These are phyloP conservation scores for Hermaeophaga mercurialis DNA, from an alignment of 2,888 invertebrate species.

Conservation along the genomic window DNA sequence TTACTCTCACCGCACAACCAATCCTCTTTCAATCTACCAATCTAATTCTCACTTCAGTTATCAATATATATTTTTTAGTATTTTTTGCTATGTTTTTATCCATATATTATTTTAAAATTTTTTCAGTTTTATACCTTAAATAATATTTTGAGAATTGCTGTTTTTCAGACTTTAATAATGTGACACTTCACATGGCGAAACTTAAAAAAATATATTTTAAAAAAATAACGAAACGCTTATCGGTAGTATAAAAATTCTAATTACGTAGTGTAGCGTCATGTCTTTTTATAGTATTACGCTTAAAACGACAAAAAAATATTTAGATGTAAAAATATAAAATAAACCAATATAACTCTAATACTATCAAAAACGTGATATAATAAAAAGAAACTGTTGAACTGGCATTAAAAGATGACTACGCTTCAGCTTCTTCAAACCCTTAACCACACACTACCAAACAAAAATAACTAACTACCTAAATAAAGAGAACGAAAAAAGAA, in stretches of 20 bases:
- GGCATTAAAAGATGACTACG: constrained; percentile 56
- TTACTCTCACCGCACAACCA: constrained; percentile 40
- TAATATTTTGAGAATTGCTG: constrained; percentile 60
- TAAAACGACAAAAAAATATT: constrained; percentile 27
- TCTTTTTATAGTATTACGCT: constrained; percentile 48
- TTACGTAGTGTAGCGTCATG: constrained; percentile 55
- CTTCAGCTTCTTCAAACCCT: constrained; percentile 45
- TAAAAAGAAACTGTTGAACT: constrained; percentile 50
- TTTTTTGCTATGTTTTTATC: constrained; percentile 50
- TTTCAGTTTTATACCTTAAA: constrained; percentile 55
- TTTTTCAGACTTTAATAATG: constrained; percentile 59
- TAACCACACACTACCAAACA: constrained; percentile 40
- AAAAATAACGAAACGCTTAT: constrained; percentile 56
- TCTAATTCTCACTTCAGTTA: constrained; percentile 46
- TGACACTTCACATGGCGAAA: constrained; percentile 56
- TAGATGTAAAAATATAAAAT: constrained; percentile 44
- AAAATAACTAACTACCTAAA: constrained; percentile 34
- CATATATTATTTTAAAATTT: constrained; percentile 48
- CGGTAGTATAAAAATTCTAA: constrained; percentile 52
- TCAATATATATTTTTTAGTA: constrained; percentile 46
- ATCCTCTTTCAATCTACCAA: constrained; percentile 40
- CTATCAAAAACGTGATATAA: constrained; percentile 49
- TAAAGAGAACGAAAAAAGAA: constrained; percentile 37
- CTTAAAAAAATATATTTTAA: constrained; percentile 57
- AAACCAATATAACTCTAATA: constrained; percentile 52